phyloP scores from a whole-genome alignment of 35 echinoderm and acorn worm species.

The Lytechinus variegatus region DNA sequence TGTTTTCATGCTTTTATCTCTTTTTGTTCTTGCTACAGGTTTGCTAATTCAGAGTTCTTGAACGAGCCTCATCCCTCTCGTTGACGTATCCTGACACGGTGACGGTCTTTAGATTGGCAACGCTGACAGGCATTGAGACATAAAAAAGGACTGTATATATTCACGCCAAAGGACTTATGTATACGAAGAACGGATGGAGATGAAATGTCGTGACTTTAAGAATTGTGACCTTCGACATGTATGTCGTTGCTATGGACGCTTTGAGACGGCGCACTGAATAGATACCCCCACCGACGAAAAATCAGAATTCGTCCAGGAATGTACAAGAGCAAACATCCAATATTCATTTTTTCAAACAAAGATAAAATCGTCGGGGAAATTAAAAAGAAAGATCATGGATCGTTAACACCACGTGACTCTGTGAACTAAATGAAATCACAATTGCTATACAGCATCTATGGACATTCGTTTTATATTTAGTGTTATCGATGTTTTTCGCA shows the following conservation, averaged over 20 bases:
- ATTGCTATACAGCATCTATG: not conserved
- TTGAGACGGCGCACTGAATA: slow-evolving; percentile 1
- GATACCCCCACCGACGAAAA: slow-evolving; percentile 34
- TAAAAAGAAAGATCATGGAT: not conserved
- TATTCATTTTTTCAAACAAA: not conserved
- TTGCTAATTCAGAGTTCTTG: not conserved
- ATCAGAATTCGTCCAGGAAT: slow-evolving; percentile 10
- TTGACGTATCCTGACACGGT: not conserved
- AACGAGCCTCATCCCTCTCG: not conserved
- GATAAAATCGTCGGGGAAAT: not conserved
- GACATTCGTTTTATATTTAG: slow-evolving; percentile 23
- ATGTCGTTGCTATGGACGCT: slow-evolving; percentile 54
- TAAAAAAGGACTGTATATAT: slow-evolving; percentile 42
- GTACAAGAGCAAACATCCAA: not conserved
- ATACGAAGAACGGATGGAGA: slow-evolving; percentile 5
- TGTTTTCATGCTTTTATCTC: not conserved
- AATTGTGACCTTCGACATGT: slow-evolving; percentile 21
- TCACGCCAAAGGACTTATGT: slow-evolving; percentile 16
- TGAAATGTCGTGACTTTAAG: not conserved
- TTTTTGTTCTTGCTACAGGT: not conserved
- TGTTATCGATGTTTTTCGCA: slow-evolving; percentile 29
- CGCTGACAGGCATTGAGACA: not conserved
- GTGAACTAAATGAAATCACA: slow-evolving; percentile 17
- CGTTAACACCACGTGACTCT: not conserved
- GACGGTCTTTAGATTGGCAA: not conserved